A percentile compares a stretch with the other conserved stretches of the same genome.
These are phyloP conservation scores for Dendroctonus valens DNA, from an alignment of 1,140 invertebrate species.

Conservation along the genomic window DNA sequence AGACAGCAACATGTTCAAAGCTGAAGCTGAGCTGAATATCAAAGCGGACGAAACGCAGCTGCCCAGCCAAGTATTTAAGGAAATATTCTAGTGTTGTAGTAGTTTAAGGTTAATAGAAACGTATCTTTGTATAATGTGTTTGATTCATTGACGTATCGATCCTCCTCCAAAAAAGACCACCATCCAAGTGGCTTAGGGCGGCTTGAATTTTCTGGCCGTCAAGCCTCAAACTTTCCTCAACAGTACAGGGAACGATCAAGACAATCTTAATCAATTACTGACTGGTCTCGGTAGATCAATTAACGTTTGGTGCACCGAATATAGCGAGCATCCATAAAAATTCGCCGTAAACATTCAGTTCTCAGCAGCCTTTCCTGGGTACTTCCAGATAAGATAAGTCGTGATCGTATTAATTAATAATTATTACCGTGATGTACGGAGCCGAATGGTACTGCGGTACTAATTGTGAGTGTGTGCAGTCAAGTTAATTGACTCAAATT, in stretches of 20 bases:
- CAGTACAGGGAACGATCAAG: too few relatives aligned
- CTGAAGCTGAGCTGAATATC: background rate
- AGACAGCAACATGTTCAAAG: background rate
- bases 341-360: conserved; percentile 5
- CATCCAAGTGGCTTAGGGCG: too few relatives aligned
- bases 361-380: background rate
- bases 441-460: conserved; percentile 1
- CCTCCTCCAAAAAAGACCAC: too few relatives aligned
- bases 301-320: background rate
- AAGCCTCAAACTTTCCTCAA: too few relatives aligned
- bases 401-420: conserved; percentile 5
- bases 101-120: background rate
- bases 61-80: conserved; percentile 25
- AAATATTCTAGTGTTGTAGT: conserved; percentile 10
- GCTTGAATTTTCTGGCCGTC: too few relatives aligned
- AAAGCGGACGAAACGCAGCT: background rate
- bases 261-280: too few relatives aligned
- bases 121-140: background rate
- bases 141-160: background rate
- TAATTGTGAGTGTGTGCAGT: conserved; percentile 17
- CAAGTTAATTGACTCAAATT: conserved; percentile 30
- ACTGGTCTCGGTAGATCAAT: background rate
- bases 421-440: conserved; percentile 15
- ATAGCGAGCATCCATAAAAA: conserved; percentile 1
- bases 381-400: conserved; percentile 11